Evolutionary conservation across 2,888 invertebrate species (phyloP).

Genomic region (Periphyllus acericola): DNA sequence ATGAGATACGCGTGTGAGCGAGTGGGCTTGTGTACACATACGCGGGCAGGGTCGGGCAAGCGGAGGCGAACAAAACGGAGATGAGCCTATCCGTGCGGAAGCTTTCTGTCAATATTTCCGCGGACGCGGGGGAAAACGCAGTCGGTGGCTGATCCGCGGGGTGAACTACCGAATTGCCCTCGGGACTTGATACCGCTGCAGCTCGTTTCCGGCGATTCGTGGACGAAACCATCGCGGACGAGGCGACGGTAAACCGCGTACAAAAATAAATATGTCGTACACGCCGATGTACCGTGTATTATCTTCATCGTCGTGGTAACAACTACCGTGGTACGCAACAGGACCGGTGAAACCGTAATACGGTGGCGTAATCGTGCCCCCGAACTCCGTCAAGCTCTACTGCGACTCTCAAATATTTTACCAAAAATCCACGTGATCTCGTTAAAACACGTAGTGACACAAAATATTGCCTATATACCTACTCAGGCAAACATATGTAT

Average conservation of each 20-base stretch:
- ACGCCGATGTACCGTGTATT: background rate
- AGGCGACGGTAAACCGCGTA: background rate
- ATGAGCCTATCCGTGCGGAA: conserved; percentile 52
- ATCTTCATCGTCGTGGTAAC: too few species aligned
- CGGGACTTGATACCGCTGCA: background rate
- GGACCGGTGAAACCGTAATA: too few species aligned
- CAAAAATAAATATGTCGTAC: background rate
- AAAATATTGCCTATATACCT: too few species aligned
- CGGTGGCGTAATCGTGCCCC: too few species aligned
- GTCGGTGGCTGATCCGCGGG: background rate
- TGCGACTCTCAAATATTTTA: too few species aligned
- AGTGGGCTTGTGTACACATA: background rate
- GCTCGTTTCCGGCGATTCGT: background rate
- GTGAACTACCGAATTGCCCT: background rate
- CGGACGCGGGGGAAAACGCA: background rate
- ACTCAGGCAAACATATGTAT: too few species aligned
- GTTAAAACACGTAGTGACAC: too few species aligned
- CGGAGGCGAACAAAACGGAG: conserved; percentile 32
- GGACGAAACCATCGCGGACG: background rate
- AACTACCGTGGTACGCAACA: too few species aligned
- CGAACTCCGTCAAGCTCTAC: too few species aligned
- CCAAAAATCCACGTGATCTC: too few species aligned
- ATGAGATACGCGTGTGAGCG: background rate
- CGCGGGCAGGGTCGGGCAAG: too few species aligned
- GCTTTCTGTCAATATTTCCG: conserved; percentile 49